Percentiles rank a stretch among this genome's conserved stretches.
Conservation (phyloP, 1,140 invertebrate genomes). For the Sitobion miscanthi region DNA sequence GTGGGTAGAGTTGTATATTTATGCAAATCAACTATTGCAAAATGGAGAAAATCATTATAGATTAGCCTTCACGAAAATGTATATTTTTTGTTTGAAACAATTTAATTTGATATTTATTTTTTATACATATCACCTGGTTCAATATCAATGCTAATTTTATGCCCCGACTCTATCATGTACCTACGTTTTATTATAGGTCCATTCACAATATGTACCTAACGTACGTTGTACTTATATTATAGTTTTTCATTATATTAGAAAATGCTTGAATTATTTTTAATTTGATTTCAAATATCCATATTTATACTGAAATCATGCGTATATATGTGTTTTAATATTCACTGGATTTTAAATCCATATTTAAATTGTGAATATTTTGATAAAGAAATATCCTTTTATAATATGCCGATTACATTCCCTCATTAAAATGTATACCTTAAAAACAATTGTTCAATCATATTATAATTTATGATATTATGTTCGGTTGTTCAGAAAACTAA, state of each 20-base stretch:
- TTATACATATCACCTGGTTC: background rate
- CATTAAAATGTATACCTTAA: background rate
- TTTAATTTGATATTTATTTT: background rate
- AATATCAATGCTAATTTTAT: slow-evolving; percentile 35
- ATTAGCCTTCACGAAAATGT: background rate
- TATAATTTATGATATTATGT: background rate
- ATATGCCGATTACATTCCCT: background rate
- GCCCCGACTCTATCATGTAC: background rate
- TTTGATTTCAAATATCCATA: background rate
- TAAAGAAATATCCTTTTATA: background rate
- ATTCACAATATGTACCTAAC: background rate
- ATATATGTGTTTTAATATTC: background rate
- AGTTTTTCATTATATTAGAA: background rate
- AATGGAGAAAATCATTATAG: background rate
- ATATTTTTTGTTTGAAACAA: background rate
- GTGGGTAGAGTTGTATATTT: background rate
- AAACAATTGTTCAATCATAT: background rate
- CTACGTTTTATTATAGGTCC: background rate
- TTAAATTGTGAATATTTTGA: background rate
- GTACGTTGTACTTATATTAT: background rate
- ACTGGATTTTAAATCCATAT: background rate
- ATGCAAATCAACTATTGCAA: background rate
- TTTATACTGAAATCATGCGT: background rate
- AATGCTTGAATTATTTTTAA: background rate
- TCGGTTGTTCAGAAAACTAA: too few species aligned